Conservation (phyloP, 2,888 invertebrate genomes). For the Omphaloscelis lunosa region DNA sequence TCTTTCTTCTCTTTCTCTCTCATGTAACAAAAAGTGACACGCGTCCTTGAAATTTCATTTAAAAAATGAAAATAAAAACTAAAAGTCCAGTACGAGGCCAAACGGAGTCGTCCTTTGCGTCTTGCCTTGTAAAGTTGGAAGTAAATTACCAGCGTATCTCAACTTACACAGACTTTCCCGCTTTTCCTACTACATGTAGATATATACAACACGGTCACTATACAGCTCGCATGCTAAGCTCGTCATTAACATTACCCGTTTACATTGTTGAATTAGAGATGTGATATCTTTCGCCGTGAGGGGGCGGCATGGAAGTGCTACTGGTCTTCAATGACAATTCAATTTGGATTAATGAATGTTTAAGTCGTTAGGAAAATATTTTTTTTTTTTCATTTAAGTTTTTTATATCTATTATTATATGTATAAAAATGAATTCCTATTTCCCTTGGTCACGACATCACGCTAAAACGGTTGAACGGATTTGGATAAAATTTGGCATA, state of each 20-base stretch:
- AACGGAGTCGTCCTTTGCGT: too few relatives aligned
- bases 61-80: too few relatives aligned
- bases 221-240: slow-evolving; percentile 67
- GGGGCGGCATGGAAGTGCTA: slow-evolving; percentile 39
- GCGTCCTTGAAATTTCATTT: too few relatives aligned
- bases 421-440: too few relatives aligned
- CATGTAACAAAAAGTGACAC: too few relatives aligned
- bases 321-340: slow-evolving; percentile 43
- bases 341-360: slow-evolving; percentile 12
- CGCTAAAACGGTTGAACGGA: too few relatives aligned
- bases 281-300: slow-evolving; percentile 28
- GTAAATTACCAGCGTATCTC: not conserved
- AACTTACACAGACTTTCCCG: not conserved
- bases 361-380: slow-evolving; percentile 1
- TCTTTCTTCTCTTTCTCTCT: too few relatives aligned
- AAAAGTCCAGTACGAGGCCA: not conserved
- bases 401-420: too few relatives aligned
- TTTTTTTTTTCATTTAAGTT: too few relatives aligned
- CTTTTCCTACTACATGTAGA: slow-evolving; percentile 25
- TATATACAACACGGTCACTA: slow-evolving; percentile 35
- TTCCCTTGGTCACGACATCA: too few relatives aligned
- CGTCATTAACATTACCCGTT: slow-evolving; percentile 57
- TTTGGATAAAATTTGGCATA: too few relatives aligned
- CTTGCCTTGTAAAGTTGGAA: not conserved
- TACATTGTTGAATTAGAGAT: slow-evolving; percentile 44